Base-by-base conservation (phyloP, 2,113 vertebrate species). In the Zonotrichia leucophrys region DNA sequence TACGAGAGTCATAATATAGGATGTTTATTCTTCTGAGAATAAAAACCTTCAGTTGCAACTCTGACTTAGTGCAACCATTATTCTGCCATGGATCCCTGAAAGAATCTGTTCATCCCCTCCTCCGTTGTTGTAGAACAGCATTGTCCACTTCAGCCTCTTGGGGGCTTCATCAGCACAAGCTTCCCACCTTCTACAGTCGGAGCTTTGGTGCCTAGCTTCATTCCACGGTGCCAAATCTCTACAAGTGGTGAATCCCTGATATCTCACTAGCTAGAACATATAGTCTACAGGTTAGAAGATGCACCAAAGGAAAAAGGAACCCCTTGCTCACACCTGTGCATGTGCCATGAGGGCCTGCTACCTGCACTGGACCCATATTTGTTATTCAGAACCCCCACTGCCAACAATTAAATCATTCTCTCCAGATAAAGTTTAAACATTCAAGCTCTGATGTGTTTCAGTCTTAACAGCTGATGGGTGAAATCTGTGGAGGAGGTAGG, bases 291-390 rank as follows among this genome's bases (percentile, higher is more conserved):
- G 20, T 15, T 12, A 78, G 22, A 53, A 84, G 15, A 49, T 23
- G 14, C 5, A 62, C 14, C 24, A 63, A 47, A 19, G 3, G 11
- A 19, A 41, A 70, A 70, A 6, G 9, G 60, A 64, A 33, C 9
- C 4, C 22, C 11, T 8, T 76, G 28, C 12, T 55, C 1, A 2
- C 11, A 47, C 5, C 4, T 1, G 23, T 25, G 39, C 6, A 6
- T 39, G 14, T n/a, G 35, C 23, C 33, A 10, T 24, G 28, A 82
- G 20, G 27, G 14, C 10, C 27, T 67, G 47, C 42, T 67, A 23
- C 28, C 39, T 28, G n/a, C 39, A 37, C 17, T 39, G 19, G 27
- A 35, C 8, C 7, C 13, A 4, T 37, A 35, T 18, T 46, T 63
- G 17, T 47, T 50, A 63, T 12, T 69, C 37, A 55, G 18, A 18